phyloP scores from a whole-genome alignment of 1,140 invertebrate species.

The Lepidurus couesii region DNA sequence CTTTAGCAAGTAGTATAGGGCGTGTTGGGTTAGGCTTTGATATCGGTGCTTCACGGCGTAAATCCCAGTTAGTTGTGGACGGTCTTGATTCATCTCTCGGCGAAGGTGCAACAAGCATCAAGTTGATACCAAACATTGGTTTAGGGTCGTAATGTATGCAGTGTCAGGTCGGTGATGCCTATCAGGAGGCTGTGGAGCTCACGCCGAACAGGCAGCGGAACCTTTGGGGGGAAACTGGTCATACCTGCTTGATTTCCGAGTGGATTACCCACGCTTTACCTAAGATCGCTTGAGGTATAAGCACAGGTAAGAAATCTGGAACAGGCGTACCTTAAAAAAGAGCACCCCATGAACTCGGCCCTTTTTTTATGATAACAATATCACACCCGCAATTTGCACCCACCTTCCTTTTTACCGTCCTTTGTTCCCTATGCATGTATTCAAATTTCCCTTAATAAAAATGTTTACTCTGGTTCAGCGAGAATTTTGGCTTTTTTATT shows the following conservation, averaged over 20 bases:
- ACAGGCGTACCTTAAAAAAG: background rate
- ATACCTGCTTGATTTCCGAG: conserved; percentile 14
- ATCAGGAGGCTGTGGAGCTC: conserved; percentile 17
- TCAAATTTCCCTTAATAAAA: background rate
- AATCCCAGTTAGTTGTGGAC: background rate
- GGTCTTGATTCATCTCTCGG: conserved; percentile 9
- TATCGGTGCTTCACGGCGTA: background rate
- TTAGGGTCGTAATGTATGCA: conserved; percentile 22
- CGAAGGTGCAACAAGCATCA: conserved; percentile 15
- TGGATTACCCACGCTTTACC: conserved; percentile 13
- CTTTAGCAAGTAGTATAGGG: background rate
- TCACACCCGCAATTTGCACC: conserved; percentile 20
- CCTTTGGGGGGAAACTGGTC: conserved; percentile 19
- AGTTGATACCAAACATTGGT: conserved; percentile 15
- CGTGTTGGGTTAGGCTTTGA: background rate
- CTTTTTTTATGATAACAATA: background rate
- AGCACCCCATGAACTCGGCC: conserved; percentile 6
- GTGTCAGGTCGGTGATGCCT: conserved; percentile 5
- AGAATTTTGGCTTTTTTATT: no score
- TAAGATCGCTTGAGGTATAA: background rate
- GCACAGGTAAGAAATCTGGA: background rate
- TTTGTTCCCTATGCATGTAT: background rate
- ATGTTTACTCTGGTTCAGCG: background rate
- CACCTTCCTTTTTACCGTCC: background rate
- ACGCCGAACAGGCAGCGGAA: conserved; percentile 20